These are phyloP conservation scores for Phyllotis vaccarum DNA, from an alignment of 2,797 vertebrate genomes.

Conservation along the genomic window DNA sequence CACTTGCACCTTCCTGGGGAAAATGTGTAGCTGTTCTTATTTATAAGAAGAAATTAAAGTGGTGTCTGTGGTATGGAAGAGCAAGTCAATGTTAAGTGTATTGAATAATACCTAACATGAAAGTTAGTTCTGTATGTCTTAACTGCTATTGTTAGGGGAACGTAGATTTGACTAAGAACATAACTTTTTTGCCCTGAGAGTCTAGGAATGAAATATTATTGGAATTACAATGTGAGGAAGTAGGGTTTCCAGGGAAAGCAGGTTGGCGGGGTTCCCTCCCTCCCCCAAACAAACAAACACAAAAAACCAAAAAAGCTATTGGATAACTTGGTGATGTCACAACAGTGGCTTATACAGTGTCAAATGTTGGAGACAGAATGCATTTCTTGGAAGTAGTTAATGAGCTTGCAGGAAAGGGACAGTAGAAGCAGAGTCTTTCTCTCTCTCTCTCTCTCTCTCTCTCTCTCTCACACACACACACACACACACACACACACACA, in stretches of 20 bases:
- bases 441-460: neutral
- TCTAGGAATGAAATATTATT: constrained; percentile 14
- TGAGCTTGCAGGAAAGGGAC: neutral
- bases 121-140: neutral
- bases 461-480: fast-evolving
- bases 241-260: constrained; percentile 18
- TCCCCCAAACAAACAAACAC: no score
- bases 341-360: constrained; percentile 16
- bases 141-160: neutral
- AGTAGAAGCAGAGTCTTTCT: neutral
- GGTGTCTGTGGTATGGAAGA: neutral
- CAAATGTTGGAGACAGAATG: neutral
- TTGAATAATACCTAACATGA: neutral
- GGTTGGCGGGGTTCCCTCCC: neutral
- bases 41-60: constrained; percentile 31
- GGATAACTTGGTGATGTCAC: neutral
- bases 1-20: neutral
- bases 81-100: constrained; percentile 6
- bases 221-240: neutral
- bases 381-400: neutral
- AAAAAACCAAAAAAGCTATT: neutral
- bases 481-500: neutral
- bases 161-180: neutral
- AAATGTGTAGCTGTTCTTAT: neutral
- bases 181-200: neutral